A percentile compares a stretch with the other conserved stretches of the same genome.
Evolutionary conservation across 2,113 vertebrate species (phyloP).

Genomic region (Oryctolagus cuniculus): DNA sequence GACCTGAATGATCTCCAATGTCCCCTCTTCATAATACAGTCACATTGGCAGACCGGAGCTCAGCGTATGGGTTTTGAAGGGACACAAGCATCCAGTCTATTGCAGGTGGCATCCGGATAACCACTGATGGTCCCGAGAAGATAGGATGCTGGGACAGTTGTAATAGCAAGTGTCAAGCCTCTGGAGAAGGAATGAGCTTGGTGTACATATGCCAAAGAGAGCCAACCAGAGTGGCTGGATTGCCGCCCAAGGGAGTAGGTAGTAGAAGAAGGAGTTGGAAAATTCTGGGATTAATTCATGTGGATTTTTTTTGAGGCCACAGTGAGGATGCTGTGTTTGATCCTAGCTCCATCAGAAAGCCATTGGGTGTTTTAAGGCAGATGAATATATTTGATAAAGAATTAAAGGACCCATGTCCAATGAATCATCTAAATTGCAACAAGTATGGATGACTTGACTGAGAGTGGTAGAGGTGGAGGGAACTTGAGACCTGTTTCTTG

Average conservation of each 20-base stretch:
- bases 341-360: not conserved
- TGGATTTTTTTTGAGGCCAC: not conserved
- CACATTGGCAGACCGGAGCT: not conserved
- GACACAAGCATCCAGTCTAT: not conserved
- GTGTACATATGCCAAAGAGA: not conserved
- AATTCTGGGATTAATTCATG: not conserved
- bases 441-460: not conserved
- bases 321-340: not conserved
- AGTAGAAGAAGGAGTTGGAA: not conserved
- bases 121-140: not conserved
- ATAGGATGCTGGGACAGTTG: not conserved
- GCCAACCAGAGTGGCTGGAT: not conserved
- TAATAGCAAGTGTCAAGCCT: not conserved
- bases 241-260: not conserved
- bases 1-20: not conserved
- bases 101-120: not conserved
- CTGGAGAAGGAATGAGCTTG: not conserved
- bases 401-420: not conserved
- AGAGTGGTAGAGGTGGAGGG: not conserved
- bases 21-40: no score
- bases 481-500: not conserved
- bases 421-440: not conserved
- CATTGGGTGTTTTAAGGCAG: not conserved
- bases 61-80: not conserved
- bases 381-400: not conserved